A percentile compares a stretch with the other conserved stretches of the same genome.
Conservation (phyloP, 2,797 vertebrate genomes). For the Rhinogobio ventralis region DNA sequence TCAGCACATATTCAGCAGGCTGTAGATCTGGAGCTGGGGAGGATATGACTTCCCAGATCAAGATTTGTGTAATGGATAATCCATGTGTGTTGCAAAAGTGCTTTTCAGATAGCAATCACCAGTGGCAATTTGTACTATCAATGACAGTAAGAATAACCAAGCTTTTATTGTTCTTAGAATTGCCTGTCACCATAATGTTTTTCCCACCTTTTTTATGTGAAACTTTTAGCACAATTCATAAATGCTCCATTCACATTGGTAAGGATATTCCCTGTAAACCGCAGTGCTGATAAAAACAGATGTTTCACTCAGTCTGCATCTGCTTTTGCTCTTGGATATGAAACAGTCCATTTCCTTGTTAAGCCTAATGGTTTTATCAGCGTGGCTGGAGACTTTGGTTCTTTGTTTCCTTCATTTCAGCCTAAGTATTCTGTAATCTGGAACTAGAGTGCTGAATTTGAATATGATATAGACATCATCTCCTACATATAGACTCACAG, state of each 20-base stretch:
- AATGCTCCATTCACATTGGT: slow-evolving; percentile 36
- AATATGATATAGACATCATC: slow-evolving; percentile 48
- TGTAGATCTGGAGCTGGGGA: slow-evolving; percentile 73
- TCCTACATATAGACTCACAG: slow-evolving; percentile 21
- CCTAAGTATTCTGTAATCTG: slow-evolving; percentile 12
- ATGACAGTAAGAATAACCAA: slow-evolving; percentile 25
- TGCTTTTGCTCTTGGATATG: slow-evolving; percentile 45
- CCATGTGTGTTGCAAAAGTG: slow-evolving; percentile 51
- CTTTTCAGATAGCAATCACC: slow-evolving; percentile 42
- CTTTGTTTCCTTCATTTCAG: slow-evolving; percentile 26
- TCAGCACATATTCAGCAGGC: slow-evolving; percentile 80
- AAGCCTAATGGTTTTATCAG: slow-evolving; percentile 56
- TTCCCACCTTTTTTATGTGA: not conserved
- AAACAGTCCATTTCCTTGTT: slow-evolving; percentile 57
- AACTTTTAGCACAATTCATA: not conserved
- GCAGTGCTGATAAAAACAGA: slow-evolving; percentile 54
- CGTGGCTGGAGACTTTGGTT: slow-evolving; percentile 17
- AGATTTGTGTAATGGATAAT: slow-evolving; percentile 53
- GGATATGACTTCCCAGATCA: slow-evolving; percentile 53
- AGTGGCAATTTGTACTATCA: slow-evolving; percentile 44
- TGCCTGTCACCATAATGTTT: not conserved
- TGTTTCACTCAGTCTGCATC: slow-evolving; percentile 52
- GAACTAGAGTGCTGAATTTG: slow-evolving; percentile 2
- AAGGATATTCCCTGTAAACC: slow-evolving; percentile 34
- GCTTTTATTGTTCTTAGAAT: slow-evolving; percentile 31